Evolutionary conservation across 2,797 vertebrate genomes (phyloP), one percentile per base, ranked within the genome.

Genomic region (Onychomys arenicola): DNA sequence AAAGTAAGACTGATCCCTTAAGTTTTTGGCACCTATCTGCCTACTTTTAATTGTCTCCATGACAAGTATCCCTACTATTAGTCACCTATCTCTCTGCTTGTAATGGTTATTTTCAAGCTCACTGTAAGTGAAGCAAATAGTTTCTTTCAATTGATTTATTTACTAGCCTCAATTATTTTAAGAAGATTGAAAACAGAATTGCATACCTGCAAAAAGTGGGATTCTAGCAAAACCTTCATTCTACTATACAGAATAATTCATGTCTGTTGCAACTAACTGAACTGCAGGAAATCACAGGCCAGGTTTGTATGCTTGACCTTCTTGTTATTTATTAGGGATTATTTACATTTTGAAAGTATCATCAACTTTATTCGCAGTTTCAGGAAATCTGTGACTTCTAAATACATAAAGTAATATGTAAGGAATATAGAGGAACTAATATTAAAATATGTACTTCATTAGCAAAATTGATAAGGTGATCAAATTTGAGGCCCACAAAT

Each of bases 391-490:
- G 73, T 89, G 46, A 9, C 49, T 88, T 90, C 69, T 75, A 63
- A 96, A 89, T 71, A 92, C 29, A 91, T 78, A 67, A 90, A 86
- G 49, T 63, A 93, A 89, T 4, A 80, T 57, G 4, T 2, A 95
- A 84, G 5, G 5, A 80, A 78, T 90, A 57, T 12, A 55, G 43
- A 61, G 57, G 27, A 91, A 88, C 8, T 49, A 49, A 34, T 61
- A 86, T 84, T 91, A 89, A 94, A 80, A 96, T 59, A 10, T 96
- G 27, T 61, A 77, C 49, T 89, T 81, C 17, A 73, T 91, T 83
- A 95, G 81, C 8, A 91, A 29, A 87, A 61, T 52, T 17, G 40
- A 49, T 92, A 59, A 76, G 78, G 76, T 81, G 7, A 91, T 61
- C 40, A 90, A 73, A 77, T 89, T 57, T 52, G 81, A 57, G 40